Percentiles rank a stretch among this genome's conserved stretches.
Conservation (phyloP, 2,888 invertebrate genomes). For the Myopa tessellatipennis region DNA sequence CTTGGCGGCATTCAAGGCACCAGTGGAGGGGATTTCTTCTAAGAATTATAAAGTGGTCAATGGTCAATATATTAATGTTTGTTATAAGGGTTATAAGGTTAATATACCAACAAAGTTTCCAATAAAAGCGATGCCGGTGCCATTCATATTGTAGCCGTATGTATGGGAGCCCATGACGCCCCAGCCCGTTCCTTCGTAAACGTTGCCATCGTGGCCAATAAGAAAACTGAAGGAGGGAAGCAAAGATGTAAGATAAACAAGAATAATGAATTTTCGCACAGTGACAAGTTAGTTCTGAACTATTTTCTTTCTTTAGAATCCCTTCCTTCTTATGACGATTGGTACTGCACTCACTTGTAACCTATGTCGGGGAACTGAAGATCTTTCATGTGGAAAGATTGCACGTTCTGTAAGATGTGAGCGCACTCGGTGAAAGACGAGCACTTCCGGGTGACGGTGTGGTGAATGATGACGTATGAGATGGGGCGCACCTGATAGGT, state of each 20-base stretch:
- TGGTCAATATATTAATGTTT: too few relatives aligned
- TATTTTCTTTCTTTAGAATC: too few relatives aligned
- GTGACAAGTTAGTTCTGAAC: too few relatives aligned
- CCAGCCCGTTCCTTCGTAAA: conserved; percentile 78
- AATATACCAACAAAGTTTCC: conserved; percentile 70
- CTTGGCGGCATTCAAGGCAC: conserved; percentile 66
- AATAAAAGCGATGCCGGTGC: conserved; percentile 75
- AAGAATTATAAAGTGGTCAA: conserved; percentile 31
- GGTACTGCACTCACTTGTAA: conserved; percentile 68
- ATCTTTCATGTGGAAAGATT: conserved; percentile 70
- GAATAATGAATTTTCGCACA: neutral
- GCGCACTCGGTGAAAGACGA: conserved; percentile 68
- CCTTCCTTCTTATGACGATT: neutral
- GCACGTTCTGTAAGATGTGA: conserved; percentile 69
- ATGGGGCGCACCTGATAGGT: conserved; percentile 73
- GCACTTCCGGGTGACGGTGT: conserved; percentile 71
- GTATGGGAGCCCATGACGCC: conserved; percentile 73
- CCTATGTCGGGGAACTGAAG: conserved; percentile 71
- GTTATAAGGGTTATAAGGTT: too few relatives aligned
- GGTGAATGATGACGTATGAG: conserved; percentile 72
- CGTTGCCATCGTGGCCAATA: conserved; percentile 74
- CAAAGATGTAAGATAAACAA: neutral
- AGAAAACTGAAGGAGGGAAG: conserved; percentile 68
- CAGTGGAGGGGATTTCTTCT: conserved; percentile 66
- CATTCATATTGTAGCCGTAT: conserved; percentile 71